Conservation (phyloP, 2,113 vertebrate species). For the Polyodon spathula region DNA sequence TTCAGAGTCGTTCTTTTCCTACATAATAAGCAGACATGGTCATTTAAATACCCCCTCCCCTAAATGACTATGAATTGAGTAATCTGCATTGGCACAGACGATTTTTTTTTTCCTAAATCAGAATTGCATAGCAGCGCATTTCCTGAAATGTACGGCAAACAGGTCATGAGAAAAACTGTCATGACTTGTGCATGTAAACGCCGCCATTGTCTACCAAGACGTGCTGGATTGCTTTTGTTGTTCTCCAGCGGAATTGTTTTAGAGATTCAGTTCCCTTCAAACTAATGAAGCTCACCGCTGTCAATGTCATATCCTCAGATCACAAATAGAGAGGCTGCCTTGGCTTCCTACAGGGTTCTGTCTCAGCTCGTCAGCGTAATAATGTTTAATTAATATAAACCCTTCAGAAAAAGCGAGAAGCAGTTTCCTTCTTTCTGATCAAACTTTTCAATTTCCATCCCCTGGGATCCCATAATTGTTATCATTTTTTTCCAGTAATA, state of each 20-base stretch:
- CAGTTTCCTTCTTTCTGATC: slow-evolving; percentile 31
- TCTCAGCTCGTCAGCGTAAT: slow-evolving; percentile 43
- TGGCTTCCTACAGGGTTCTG: neutral
- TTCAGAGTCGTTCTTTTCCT: no score
- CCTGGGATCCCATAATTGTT: slow-evolving; percentile 52
- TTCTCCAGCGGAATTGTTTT: neutral
- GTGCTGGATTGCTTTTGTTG: neutral
- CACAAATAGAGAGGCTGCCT: neutral
- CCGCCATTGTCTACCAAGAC: slow-evolving; percentile 1
- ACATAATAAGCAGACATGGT: no score
- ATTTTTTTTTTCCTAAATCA: no score
- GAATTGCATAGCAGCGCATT: no score
- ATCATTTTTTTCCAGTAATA: slow-evolving; percentile 26
- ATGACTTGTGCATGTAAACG: no score
- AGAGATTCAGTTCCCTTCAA: neutral
- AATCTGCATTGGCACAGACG: no score
- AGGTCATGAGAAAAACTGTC: no score
- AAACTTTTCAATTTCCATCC: slow-evolving; percentile 59
- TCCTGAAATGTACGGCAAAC: no score
- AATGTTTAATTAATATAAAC: slow-evolving; percentile 75
- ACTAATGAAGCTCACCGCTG: slow-evolving; percentile 1
- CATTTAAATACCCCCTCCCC: no score
- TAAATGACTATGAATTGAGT: no score
- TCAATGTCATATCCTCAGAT: neutral
- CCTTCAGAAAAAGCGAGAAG: slow-evolving; percentile 50